These are phyloP conservation scores for Ceramica pisi DNA, from an alignment of 2,888 invertebrate genomes.

Conservation along the genomic window DNA sequence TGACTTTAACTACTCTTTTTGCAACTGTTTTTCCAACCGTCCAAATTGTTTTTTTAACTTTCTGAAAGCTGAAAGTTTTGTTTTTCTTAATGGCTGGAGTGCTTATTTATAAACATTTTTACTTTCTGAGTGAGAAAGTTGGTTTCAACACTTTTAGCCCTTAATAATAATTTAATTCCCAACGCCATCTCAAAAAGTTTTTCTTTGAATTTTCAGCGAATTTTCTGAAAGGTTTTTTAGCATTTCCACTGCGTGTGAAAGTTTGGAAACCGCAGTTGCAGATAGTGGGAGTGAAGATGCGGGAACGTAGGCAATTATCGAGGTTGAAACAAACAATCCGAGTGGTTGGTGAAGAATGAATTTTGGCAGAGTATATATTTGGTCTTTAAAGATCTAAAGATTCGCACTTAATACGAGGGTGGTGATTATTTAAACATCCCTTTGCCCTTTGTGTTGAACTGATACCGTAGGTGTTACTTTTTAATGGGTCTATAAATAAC, in stretches of 20 bases:
- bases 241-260: constrained; percentile 20
- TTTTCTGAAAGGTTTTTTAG: constrained; percentile 21
- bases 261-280: constrained; percentile 57
- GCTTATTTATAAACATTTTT: constrained; percentile 48
- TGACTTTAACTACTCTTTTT: constrained; percentile 49
- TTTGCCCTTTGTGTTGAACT: constrained; percentile 39
- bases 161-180: constrained; percentile 34
- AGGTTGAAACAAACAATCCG: constrained; percentile 77
- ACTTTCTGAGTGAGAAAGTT: constrained; percentile 19
- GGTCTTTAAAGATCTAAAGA: constrained; percentile 61
- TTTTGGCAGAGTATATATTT: constrained; percentile 67
- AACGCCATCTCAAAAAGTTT: constrained; percentile 16
- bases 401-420: constrained; percentile 56
- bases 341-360: constrained; percentile 72
- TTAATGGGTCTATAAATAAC: constrained; percentile 47
- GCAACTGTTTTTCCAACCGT: constrained; percentile 45
- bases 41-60: constrained; percentile 52
- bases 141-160: constrained; percentile 23
- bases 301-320: constrained; percentile 77
- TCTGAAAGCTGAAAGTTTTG: constrained; percentile 39
- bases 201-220: neutral
- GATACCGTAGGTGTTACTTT: constrained; percentile 39
- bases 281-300: constrained; percentile 73
- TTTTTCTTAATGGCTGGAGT: constrained; percentile 42
- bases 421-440: constrained; percentile 47